Conservation (phyloP, 2,797 vertebrate genomes). For the Danio albolineatus region DNA sequence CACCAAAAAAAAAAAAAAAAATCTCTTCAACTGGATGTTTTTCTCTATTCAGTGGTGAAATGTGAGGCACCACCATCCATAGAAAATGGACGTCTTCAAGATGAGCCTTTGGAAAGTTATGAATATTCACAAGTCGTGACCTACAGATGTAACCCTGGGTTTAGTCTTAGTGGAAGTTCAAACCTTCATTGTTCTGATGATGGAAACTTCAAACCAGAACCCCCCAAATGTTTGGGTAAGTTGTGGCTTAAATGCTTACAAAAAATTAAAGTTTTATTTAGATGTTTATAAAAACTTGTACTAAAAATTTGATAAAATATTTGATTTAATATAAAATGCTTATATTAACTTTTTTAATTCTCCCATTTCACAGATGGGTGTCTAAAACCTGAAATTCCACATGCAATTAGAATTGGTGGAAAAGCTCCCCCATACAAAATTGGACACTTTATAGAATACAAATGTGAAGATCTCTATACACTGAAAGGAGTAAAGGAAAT, state of each 20-base stretch:
- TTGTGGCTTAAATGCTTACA: conserved; percentile 1
- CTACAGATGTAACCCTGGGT: not conserved
- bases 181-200: not conserved
- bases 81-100: not conserved
- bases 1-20: no score
- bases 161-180: not conserved
- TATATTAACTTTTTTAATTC: not conserved
- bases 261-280: not conserved
- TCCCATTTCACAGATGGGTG: conserved; percentile 31
- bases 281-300: not conserved
- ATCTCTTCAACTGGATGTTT: not conserved
- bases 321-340: not conserved
- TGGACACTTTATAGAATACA: not conserved
- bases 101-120: rapidly evolving
- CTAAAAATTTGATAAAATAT: not conserved
- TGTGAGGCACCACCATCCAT: not conserved
- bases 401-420: not conserved
- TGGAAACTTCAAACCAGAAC: conserved; percentile 34
- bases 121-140: not conserved
- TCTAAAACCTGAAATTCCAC: rapidly evolving
- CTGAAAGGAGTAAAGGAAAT: rapidly evolving
- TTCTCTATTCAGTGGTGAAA: conserved; percentile 33
- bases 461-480: not conserved
- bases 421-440: conserved; percentile 28
- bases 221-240: conserved; percentile 51